phyloP scores from a whole-genome alignment of 1,140 invertebrate species.

The Hesperophylax magnus region DNA sequence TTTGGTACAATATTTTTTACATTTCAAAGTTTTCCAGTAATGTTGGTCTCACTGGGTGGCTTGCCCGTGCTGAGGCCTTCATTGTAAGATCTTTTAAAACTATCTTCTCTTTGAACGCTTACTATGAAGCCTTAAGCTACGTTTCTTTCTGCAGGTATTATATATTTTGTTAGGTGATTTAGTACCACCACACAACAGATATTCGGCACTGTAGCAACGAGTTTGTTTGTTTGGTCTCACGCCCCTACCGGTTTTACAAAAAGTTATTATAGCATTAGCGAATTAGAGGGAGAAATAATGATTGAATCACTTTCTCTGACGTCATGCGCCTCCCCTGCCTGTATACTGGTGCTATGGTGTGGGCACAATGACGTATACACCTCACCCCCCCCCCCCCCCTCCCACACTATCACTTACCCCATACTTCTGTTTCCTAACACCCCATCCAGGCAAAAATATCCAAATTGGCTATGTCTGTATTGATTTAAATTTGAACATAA shows the following conservation, averaged over 20 bases:
- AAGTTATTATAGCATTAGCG: not conserved
- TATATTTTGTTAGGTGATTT: too few relatives aligned
- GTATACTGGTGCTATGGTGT: not conserved
- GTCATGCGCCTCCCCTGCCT: slow-evolving; percentile 8
- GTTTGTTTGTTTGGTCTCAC: not conserved
- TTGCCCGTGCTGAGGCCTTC: too few relatives aligned
- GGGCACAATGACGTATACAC: slow-evolving; percentile 14
- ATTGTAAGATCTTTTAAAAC: too few relatives aligned
- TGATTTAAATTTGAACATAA: too few relatives aligned
- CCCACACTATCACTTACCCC: slow-evolving; percentile 6
- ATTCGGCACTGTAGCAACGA: too few relatives aligned
- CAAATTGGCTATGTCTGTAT: not conserved
- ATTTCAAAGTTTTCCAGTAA: too few relatives aligned
- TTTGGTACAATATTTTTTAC: too few relatives aligned
- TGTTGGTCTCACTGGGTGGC: too few relatives aligned
- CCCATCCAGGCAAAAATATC: not conserved
- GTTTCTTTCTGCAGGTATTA: too few relatives aligned
- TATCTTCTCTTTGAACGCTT: too few relatives aligned
- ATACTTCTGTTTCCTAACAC: not conserved
- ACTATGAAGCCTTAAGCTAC: too few relatives aligned
- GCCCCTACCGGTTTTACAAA: not conserved
- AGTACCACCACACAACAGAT: too few relatives aligned
- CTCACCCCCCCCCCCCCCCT: slow-evolving; percentile 11
- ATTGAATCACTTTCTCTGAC: slow-evolving; percentile 46
- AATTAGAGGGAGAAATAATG: not conserved